phyloP scores from a whole-genome alignment of 2,888 invertebrate genomes.

The Autographa pulchrina region DNA sequence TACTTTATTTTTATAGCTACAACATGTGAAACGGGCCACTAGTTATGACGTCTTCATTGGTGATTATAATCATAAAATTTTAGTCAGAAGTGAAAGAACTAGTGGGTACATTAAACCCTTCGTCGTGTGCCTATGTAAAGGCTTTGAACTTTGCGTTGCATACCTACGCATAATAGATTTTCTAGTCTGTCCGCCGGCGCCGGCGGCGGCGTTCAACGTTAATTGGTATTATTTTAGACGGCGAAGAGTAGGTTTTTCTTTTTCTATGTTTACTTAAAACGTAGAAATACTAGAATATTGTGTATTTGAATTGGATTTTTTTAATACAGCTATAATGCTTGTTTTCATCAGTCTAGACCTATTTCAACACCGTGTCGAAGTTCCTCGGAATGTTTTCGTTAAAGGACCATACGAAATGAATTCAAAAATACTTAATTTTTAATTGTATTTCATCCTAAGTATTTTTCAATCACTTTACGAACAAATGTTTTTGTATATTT shows the following conservation, averaged over 20 bases:
- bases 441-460: too few species aligned
- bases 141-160: constrained; percentile 1
- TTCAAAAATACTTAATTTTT: too few species aligned
- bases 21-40: constrained; percentile 1
- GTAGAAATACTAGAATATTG: too few species aligned
- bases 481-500: too few species aligned
- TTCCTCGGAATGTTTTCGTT: too few species aligned
- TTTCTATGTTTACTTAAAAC: too few species aligned
- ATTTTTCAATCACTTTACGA: too few species aligned
- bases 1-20: background rate
- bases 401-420: too few species aligned
- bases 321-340: too few species aligned
- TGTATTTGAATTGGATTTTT: too few species aligned
- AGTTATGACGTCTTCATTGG: background rate
- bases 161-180: background rate
- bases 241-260: background rate
- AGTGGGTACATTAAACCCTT: background rate
- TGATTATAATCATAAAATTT: background rate
- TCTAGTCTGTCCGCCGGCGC: constrained; percentile 1
- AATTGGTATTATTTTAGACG: background rate
- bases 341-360: too few species aligned
- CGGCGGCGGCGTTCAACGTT: background rate
- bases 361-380: too few species aligned
- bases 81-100: background rate
- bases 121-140: background rate